Conservation (phyloP, 2,888 invertebrate genomes). For the Drosophila neonasuta region DNA sequence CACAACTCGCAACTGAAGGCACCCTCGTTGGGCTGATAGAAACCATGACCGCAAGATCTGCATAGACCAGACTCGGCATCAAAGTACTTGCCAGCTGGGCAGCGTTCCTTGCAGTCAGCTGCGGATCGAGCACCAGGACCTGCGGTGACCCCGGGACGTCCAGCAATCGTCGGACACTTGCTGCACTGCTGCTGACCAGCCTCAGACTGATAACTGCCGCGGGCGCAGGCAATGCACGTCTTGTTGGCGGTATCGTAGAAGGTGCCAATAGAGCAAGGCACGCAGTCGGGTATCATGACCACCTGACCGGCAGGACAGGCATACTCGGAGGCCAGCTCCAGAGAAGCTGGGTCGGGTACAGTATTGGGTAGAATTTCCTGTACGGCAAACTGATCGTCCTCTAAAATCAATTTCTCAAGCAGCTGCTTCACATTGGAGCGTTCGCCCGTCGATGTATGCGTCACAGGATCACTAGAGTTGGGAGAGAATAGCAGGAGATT, state of each 20-base stretch:
- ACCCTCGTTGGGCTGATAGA: constrained; percentile 95
- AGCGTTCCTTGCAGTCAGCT: constrained; percentile 95
- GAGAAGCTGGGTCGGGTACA: constrained; percentile 94
- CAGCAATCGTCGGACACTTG: constrained; percentile 94
- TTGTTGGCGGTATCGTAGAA: constrained; percentile 90
- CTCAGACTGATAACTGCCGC: constrained; percentile 97
- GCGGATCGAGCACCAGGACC: constrained; percentile 93
- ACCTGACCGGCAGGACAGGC: constrained; percentile 97
- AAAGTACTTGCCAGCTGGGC: constrained; percentile 96
- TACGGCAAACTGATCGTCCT: constrained; percentile 97
- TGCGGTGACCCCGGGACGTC: constrained; percentile 94
- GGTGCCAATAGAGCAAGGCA: constrained; percentile 95
- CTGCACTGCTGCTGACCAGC: constrained; percentile 94
- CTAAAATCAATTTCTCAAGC: constrained; percentile 93
- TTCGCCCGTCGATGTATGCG: constrained; percentile 93
- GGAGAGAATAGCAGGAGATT: neutral
- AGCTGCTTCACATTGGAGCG: constrained; percentile 91
- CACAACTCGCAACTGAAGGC: constrained; percentile 94
- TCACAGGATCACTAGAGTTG: constrained; percentile 90
- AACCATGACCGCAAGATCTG: constrained; percentile 95
- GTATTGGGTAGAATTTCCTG: constrained; percentile 96
- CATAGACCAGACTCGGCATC: constrained; percentile 94
- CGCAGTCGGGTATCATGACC: constrained; percentile 95
- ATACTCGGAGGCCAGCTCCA: constrained; percentile 93
- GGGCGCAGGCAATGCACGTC: constrained; percentile 91